These are phyloP conservation scores for Henricia sp. DNA, from an alignment of 53 echinoderm and acorn worm genomes.

Conservation along the genomic window DNA sequence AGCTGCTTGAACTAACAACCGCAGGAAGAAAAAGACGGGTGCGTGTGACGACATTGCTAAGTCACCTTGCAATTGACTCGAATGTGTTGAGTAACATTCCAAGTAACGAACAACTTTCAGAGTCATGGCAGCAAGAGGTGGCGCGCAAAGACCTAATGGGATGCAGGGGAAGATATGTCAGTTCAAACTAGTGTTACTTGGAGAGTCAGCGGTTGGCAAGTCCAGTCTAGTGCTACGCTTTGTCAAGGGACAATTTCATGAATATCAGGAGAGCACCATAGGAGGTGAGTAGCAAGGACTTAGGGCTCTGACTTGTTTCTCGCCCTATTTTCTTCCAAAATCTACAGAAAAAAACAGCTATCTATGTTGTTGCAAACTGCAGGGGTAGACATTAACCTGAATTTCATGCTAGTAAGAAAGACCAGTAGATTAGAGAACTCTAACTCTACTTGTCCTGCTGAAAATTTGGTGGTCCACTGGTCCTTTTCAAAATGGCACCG, in stretches of 20 bases:
- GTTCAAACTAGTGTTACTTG: conserved; percentile 95
- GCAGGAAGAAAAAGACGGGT: no score
- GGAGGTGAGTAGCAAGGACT: conserved; percentile 84
- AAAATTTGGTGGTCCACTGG: no score
- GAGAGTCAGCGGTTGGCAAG: conserved; percentile 98
- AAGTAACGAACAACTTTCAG: not conserved
- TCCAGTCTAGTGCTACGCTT: conserved; percentile 98
- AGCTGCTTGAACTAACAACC: no score
- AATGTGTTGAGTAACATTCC: conserved; percentile 31
- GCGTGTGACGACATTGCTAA: not conserved
- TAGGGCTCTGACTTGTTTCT: not conserved
- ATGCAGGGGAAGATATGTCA: conserved; percentile 97
- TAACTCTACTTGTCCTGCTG: no score
- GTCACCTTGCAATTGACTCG: conserved; percentile 52
- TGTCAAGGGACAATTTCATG: conserved; percentile 99
- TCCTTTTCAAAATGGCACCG: no score
- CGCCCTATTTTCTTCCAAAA: no score
- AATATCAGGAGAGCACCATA: conserved; percentile 99
- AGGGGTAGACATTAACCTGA: no score
- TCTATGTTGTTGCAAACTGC: no score
- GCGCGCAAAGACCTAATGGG: conserved; percentile 89
- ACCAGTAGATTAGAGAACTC: no score
- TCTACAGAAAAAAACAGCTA: no score
- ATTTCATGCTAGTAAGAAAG: no score
- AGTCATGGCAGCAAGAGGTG: conserved; percentile 89